Percentiles rank a stretch among this genome's conserved stretches.
These are phyloP conservation scores for Ophion costatus DNA, from an alignment of 2,888 invertebrate genomes.

Conservation along the genomic window DNA sequence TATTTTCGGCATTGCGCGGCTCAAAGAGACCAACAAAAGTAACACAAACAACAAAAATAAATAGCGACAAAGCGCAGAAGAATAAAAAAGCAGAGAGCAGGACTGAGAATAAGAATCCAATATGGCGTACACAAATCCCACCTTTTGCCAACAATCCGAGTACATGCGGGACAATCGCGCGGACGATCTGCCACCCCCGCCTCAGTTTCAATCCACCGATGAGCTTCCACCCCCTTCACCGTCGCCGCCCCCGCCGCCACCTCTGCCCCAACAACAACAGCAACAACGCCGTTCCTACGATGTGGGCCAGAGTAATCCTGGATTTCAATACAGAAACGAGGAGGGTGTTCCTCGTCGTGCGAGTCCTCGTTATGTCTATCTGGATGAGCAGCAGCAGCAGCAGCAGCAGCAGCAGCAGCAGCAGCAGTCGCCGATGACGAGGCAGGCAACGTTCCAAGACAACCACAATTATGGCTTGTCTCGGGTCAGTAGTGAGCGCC, in stretches of 20 bases:
- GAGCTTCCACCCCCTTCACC: slow-evolving; percentile 72
- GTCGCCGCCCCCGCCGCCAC: slow-evolving; percentile 77
- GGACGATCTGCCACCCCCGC: slow-evolving; percentile 83
- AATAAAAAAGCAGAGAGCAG: not conserved
- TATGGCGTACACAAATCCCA: slow-evolving; percentile 89
- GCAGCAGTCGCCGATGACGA: not conserved
- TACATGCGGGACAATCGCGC: slow-evolving; percentile 82
- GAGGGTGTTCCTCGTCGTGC: slow-evolving; percentile 46
- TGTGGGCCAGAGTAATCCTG: slow-evolving; percentile 77
- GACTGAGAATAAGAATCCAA: slow-evolving; percentile 23
- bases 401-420: slow-evolving; percentile 47
- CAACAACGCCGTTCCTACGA: slow-evolving; percentile 43
- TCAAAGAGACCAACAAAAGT: no score
- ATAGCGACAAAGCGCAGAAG: not conserved
- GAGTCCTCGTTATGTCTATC: slow-evolving; percentile 76
- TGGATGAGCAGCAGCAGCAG: slow-evolving; percentile 67
- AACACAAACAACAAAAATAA: not conserved
- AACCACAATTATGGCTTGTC: slow-evolving; percentile 15
- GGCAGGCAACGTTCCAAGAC: slow-evolving; percentile 16
- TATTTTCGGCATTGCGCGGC: not conserved
- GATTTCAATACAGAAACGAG: slow-evolving; percentile 72
- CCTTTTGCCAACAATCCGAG: slow-evolving; percentile 92
- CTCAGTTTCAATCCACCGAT: slow-evolving; percentile 74
- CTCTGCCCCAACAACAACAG: slow-evolving; percentile 71
- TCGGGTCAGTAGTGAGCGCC: slow-evolving; percentile 45